Evolutionary conservation across 2,888 invertebrate species (phyloP).

Genomic region (Emmelina monodactyla): DNA sequence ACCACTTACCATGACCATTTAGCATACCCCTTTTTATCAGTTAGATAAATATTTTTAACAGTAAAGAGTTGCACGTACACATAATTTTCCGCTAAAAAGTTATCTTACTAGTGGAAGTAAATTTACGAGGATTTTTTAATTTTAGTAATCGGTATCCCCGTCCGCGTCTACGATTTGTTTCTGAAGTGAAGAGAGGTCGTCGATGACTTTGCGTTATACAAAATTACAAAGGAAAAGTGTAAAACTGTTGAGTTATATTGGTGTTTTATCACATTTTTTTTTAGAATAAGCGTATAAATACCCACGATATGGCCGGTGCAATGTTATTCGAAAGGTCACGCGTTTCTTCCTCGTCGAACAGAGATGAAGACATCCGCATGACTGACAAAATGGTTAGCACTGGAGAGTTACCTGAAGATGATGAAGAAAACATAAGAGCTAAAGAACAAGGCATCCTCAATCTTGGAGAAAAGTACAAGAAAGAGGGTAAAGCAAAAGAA

Average conservation of each 20-base stretch:
- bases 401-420: constrained; percentile 78
- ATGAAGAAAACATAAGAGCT: constrained; percentile 89
- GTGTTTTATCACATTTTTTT: constrained; percentile 40
- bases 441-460: constrained; percentile 95
- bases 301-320: constrained; percentile 83
- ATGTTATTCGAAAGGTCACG: constrained; percentile 88
- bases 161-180: constrained; percentile 63
- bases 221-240: constrained; percentile 62
- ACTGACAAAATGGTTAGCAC: constrained; percentile 81
- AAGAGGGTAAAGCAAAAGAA: constrained; percentile 92
- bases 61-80: too few species aligned
- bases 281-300: constrained; percentile 57
- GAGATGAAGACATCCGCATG: constrained; percentile 77
- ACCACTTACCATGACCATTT: too few species aligned
- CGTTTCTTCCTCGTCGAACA: constrained; percentile 76
- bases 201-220: constrained; percentile 65
- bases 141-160: constrained; percentile 29
- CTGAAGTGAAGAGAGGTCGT: constrained; percentile 50
- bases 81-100: too few species aligned
- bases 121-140: too few species aligned
- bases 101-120: too few species aligned
- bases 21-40: too few species aligned
- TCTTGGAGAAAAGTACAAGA: constrained; percentile 90
- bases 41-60: too few species aligned
- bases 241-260: constrained; percentile 46